Evolutionary conservation across 2,888 invertebrate species (phyloP).

Genomic region (Drosophila algonquin): DNA sequence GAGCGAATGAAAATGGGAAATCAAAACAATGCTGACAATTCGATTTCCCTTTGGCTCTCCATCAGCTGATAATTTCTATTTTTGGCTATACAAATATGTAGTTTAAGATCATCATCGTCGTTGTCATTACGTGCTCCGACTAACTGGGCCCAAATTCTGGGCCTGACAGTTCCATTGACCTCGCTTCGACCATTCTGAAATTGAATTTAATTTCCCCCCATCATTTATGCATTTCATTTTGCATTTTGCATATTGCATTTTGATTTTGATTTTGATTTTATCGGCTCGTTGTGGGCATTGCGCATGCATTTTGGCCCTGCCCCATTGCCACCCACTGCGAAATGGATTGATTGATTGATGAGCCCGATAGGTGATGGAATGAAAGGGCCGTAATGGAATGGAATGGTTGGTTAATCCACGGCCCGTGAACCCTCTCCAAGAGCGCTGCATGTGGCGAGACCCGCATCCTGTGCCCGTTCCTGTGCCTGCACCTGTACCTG

Average conservation of each 20-base stretch:
- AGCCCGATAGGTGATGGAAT: background rate
- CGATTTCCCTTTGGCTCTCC: background rate
- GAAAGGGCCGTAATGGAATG: background rate
- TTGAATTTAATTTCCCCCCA: constrained; percentile 17
- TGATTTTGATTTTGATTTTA: constrained; percentile 40
- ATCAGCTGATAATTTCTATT: constrained; percentile 12
- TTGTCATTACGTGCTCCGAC: background rate
- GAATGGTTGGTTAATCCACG: background rate
- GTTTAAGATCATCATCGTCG: constrained; percentile 18
- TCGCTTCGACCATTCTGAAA: background rate
- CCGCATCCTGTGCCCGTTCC: background rate
- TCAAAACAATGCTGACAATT: background rate
- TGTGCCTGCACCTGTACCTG: too few relatives aligned
- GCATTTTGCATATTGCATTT: constrained; percentile 31
- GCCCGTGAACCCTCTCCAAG: background rate
- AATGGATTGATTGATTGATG: constrained; percentile 37
- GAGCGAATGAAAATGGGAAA: background rate
- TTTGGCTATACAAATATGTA: constrained; percentile 18
- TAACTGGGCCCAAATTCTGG: too few relatives aligned
- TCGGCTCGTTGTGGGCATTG: constrained; percentile 26
- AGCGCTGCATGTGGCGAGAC: background rate
- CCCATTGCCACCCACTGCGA: constrained; percentile 6
- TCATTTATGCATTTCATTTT: constrained; percentile 38
- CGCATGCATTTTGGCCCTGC: constrained; percentile 47
- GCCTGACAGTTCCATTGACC: constrained; percentile 12